Evolutionary conservation across 2,888 invertebrate species (phyloP), one percentile per base, ranked within the genome.

Genomic region (Drosophila dives): DNA sequence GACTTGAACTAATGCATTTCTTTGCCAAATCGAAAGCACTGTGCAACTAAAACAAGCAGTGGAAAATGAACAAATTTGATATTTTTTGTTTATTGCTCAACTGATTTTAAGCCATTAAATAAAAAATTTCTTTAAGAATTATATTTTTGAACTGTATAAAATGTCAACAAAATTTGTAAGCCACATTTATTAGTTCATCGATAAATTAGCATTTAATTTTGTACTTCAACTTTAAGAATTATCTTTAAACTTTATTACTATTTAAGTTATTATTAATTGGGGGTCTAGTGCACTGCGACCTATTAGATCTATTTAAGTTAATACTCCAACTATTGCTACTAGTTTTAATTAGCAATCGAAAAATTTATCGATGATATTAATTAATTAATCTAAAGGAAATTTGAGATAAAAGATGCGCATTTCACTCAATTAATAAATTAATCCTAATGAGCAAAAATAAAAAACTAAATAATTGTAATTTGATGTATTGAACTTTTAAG

Each of bases 41-140:
- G 0, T 7, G 0, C 42, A 7, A 42, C 0, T 20, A 20, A 20
- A 12, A 12, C 3, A 3, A 6, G 6, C 29, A 29, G 29, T 0
- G 29, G 2, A 29, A 29, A 6, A 10, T 12, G 3, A 0, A 12
- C 3, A 6, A 11, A 11, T 20, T 3, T 6, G 6, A 7, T 6
- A 42, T 42, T 6, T 42, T 11, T 11, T n/a, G 1, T 42, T 20
- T 12, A 12, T n/a, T 11, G n/a, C 29, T 29, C 5, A 29, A 29
- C 29, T 29, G 6, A 29, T 29, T 29, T 29, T 6, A 29, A 29
- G 29, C 29, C 29, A 6, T 29, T 6, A 29, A 29, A 29, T 29
- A 5, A 29, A 29, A 5, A 29, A 29, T 6, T 29, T 20, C 42
- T 1, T 42, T 20, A 11, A 20, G 6, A 7, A 42, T 11, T 3